Percentiles rank a stretch among this genome's conserved stretches.
These are phyloP conservation scores for Callorhinus ursinus DNA, from an alignment of 2,113 vertebrate genomes.

Conservation along the genomic window DNA sequence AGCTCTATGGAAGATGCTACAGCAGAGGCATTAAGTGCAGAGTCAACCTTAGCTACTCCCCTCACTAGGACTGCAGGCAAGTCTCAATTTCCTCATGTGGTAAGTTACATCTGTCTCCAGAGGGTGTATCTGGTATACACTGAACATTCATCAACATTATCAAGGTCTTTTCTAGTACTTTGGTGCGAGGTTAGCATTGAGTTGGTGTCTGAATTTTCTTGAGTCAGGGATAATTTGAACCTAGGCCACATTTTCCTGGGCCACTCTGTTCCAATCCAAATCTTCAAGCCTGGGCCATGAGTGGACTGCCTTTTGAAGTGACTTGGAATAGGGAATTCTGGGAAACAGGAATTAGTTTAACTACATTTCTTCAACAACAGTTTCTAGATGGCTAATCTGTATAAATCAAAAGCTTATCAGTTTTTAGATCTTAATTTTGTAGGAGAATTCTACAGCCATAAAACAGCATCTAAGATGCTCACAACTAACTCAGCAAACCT, in stretches of 20 bases:
- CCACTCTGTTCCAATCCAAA: not conserved
- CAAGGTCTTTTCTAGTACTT: not conserved
- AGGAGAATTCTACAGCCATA: not conserved
- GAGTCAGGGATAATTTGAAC: not conserved
- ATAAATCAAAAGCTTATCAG: slow-evolving; percentile 33
- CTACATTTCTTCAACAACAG: slow-evolving; percentile 38
- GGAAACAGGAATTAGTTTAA: slow-evolving; percentile 3
- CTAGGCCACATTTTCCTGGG: not conserved
- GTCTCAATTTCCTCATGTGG: not conserved
- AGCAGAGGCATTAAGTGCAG: not conserved
- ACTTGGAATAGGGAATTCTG: not conserved
- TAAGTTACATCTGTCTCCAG: not conserved
- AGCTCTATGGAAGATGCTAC: not conserved
- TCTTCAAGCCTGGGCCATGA: not conserved
- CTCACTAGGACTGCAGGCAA: not conserved
- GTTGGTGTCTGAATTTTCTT: not conserved
- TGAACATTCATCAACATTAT: not conserved
- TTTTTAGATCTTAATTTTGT: slow-evolving; percentile 49
- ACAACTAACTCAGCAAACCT: slow-evolving; percentile 13
- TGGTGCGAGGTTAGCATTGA: not conserved
- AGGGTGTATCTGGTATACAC: not conserved
- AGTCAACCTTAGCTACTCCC: not conserved
- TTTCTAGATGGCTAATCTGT: slow-evolving; percentile 24
- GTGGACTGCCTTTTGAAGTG: slow-evolving; percentile 10
- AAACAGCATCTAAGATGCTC: slow-evolving; percentile 16